Percentiles rank a stretch among this genome's conserved stretches.
These are phyloP conservation scores for Lytechinus variegatus DNA, from an alignment of 35 echinoderm and acorn worm species.

Conservation along the genomic window DNA sequence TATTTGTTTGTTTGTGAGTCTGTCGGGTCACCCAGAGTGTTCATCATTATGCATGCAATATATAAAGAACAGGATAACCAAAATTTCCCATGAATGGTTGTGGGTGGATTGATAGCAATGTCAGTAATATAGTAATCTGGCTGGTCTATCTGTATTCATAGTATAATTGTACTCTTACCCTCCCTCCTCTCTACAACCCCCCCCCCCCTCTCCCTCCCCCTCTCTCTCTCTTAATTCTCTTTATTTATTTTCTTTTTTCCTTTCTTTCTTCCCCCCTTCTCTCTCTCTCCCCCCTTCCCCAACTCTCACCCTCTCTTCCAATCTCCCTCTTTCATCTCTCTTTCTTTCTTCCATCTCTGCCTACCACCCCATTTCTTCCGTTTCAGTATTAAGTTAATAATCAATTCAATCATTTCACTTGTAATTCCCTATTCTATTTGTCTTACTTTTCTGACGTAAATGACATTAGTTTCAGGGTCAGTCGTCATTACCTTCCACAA, in stretches of 20 bases:
- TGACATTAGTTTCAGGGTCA: not conserved
- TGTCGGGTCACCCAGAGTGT: not conserved
- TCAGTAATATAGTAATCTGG: no score
- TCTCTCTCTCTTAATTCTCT: not conserved
- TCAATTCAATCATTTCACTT: not conserved
- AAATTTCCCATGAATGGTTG: no score
- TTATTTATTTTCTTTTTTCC: no score
- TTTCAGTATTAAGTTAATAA: no score
- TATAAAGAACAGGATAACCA: no score
- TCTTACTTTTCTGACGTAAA: not conserved
- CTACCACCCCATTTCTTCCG: no score
- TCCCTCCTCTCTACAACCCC: not conserved
- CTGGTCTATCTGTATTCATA: no score
- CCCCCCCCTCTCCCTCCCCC: not conserved
- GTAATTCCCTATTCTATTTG: not conserved
- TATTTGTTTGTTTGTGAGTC: not conserved
- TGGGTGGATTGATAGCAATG: no score
- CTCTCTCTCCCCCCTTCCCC: not conserved
- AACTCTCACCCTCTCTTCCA: not conserved
- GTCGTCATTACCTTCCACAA: not conserved
- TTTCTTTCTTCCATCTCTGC: not conserved
- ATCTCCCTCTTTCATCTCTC: not conserved
- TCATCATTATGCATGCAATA: not conserved
- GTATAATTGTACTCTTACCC: no score
- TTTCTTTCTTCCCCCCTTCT: not conserved